Evolutionary conservation across 2,113 vertebrate species (phyloP), one percentile per base, ranked within the genome.

Genomic region (Xenopus tropicalis): DNA sequence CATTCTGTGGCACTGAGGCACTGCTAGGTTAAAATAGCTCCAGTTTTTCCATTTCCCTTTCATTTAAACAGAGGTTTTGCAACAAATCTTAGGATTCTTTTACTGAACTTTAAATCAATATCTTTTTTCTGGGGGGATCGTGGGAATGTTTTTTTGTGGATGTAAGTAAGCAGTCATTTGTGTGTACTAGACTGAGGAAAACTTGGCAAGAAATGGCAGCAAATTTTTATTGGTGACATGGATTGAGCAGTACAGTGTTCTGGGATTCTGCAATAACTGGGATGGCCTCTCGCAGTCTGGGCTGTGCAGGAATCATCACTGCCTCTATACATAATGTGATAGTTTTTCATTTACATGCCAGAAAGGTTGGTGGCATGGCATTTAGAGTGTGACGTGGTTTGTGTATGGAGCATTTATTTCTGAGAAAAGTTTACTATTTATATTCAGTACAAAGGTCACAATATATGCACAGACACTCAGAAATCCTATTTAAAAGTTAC

Each of bases 21-120:
- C 85, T 84, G 83, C 78, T 77, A 82, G 84, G 89, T 89, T 90
- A 86, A 87, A 84, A 51, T 48, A 61, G 44, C 23, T 52, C 20
- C 54, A 67, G 85, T 86, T 48, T 88, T 81, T 89, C 80, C 86
- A 80, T 88, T 89, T 89, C 85, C 82, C 83, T 81, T 88, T 84
- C 85, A 84, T 81, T 86, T 70, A 77, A 85, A 89, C 83, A 19
- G 43, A 84, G 86, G 82, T 83, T 76, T 84, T 83, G 70, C 82
- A 82, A 83, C 80, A 10, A 11, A 79, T 69, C 86, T 85, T 80
- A 80, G 19, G 79, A 84, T 69, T 11, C 3, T 83, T 83, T 82
- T 83, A 80, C 84, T 80, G 81, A 81, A 83, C 73, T 80, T 86
- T 82, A 83, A 80, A 77, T 81, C 79, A 29, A 79, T 84, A 73